These are phyloP conservation scores for Triplophysa rosa DNA, from an alignment of 2,113 vertebrate species.

Conservation along the genomic window DNA sequence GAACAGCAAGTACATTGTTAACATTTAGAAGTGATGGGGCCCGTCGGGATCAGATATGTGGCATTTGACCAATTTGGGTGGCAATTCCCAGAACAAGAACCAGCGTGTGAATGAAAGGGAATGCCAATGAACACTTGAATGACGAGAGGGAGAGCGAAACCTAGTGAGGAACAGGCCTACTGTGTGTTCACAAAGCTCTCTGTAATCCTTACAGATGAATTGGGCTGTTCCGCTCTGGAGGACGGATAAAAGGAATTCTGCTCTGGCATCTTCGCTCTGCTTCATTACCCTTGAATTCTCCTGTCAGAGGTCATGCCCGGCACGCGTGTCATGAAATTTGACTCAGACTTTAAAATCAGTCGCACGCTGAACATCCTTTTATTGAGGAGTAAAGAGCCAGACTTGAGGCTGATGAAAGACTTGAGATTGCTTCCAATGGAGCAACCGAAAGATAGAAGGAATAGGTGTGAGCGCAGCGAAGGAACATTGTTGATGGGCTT, in stretches of 20 bases:
- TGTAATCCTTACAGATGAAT: constrained; percentile 38
- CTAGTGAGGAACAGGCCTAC: background rate
- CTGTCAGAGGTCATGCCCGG: constrained; percentile 10
- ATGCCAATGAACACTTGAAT: constrained; percentile 10
- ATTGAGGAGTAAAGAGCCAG: constrained; percentile 2
- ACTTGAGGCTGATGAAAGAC: constrained; percentile 38
- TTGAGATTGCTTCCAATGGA: constrained; percentile 40
- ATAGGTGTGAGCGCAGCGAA: constrained; percentile 1
- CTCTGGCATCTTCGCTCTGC: constrained; percentile 14
- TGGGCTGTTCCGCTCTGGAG: background rate
- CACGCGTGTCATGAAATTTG: background rate
- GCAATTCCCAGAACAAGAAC: background rate
- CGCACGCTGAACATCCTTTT: constrained; percentile 20
- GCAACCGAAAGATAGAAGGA: constrained; percentile 18
- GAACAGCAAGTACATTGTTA: background rate
- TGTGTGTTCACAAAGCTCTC: constrained; percentile 32
- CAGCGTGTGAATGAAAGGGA: constrained; percentile 5
- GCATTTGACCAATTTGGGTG: background rate
- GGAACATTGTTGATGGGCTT: constrained; percentile 41
- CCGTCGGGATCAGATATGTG: background rate
- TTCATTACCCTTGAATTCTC: constrained; percentile 13
- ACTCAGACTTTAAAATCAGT: constrained; percentile 37
- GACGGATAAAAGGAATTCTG: constrained; percentile 2
- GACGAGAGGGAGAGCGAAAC: constrained; percentile 13
- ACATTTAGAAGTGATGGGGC: background rate